phyloP scores from a whole-genome alignment of 2,888 invertebrate genomes.

The Drosophila demipolita region DNA sequence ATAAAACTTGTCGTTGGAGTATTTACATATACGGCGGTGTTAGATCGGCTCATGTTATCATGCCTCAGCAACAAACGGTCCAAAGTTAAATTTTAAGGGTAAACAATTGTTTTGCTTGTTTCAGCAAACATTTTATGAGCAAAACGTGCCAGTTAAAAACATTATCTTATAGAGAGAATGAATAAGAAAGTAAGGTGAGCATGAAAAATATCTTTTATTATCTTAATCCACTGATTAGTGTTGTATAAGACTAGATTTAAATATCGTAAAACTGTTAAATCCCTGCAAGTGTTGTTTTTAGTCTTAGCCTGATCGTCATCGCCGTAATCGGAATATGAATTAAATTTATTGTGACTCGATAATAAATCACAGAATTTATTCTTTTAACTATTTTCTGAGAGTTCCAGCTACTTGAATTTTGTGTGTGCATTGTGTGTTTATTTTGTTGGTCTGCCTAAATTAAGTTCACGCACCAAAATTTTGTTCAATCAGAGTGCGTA shows the following conservation, averaged over 20 bases:
- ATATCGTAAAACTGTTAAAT: neutral
- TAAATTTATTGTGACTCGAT: neutral
- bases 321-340: slow-evolving; percentile 1
- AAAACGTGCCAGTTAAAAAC: neutral
- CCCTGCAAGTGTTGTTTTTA: neutral
- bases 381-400: neutral
- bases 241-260: neutral
- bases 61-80: neutral
- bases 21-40: neutral
- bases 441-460: neutral
- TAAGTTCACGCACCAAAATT: neutral
- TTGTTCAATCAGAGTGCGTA: neutral
- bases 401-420: neutral
- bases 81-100: neutral
- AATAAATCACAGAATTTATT: neutral
- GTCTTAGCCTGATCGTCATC: neutral
- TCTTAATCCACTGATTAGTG: neutral
- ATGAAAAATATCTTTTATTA: neutral
- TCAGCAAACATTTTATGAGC: neutral
- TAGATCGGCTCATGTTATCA: neutral
- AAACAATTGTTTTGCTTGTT: neutral
- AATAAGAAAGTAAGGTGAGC: neutral
- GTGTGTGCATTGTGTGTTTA: neutral
- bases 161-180: neutral
- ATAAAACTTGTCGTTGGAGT: neutral